Conservation (phyloP, 2,113 vertebrate genomes). For the Uria aalge region DNA sequence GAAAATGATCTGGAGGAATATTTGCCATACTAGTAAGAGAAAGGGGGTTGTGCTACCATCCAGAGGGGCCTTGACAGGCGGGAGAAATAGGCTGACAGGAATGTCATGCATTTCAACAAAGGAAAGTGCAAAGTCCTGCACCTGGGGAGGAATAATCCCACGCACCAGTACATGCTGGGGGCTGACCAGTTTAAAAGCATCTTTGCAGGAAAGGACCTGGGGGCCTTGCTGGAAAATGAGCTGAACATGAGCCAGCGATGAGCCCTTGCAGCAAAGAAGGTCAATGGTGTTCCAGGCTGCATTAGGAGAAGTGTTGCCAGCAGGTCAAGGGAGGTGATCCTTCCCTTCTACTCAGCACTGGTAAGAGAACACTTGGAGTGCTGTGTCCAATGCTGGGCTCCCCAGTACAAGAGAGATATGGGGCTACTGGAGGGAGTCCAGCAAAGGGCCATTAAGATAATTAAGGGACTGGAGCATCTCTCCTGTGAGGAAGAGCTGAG, state of each 20-base stretch:
- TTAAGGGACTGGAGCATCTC: background rate
- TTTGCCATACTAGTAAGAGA: background rate
- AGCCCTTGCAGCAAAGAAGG: background rate
- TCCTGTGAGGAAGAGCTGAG: background rate
- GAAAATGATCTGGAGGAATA: background rate
- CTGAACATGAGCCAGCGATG: background rate
- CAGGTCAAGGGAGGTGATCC: accelerated
- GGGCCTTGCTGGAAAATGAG: background rate
- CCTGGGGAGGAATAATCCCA: background rate
- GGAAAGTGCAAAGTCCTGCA: background rate
- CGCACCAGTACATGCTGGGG: background rate
- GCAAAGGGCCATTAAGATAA: background rate
- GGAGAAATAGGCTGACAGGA: background rate
- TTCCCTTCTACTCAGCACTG: background rate
- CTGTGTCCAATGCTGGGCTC: background rate
- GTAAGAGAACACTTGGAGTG: background rate
- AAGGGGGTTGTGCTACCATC: background rate
- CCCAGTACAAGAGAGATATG: background rate
- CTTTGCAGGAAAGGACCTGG: background rate
- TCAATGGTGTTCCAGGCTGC: accelerated
- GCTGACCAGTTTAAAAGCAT: background rate
- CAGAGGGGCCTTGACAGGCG: background rate
- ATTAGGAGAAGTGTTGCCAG: background rate
- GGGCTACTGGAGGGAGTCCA: background rate
- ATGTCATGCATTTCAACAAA: background rate